Evolutionary conservation across 2,797 vertebrate genomes (phyloP), one percentile per base, ranked within the genome.

Genomic region (Gastrophryne carolinensis): DNA sequence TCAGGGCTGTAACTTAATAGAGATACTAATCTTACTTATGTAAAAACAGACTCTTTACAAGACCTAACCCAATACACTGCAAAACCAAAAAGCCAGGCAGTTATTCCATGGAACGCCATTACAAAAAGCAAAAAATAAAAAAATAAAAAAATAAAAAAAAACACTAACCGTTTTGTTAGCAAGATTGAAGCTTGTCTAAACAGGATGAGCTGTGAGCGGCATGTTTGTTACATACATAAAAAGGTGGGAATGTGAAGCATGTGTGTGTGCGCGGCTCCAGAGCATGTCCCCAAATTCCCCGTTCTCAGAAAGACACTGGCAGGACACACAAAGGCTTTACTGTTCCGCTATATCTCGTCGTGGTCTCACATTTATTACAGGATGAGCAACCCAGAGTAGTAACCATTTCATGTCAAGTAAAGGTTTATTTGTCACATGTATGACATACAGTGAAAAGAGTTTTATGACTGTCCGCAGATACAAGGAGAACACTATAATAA

Each of bases 181-280:
- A 50, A 65, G 13, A 7, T 32, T 57, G n/a, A 54, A 34, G 53
- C 17, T 34, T 44, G 26, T 47, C 17, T 70, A 70, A 70, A 70
- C 53, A 70, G 39, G n/a, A 69, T 34, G 32, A 62, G 30, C 37
- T 47, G 13, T 2, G 10, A 44, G 17, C n/a, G 17, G 44, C 68
- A 71, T 71, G 54, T 71, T 23, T 23, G 15, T 61, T 54, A 50
- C 19, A 61, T 13, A 47, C 44, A 37, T 71, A 32, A 27, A n/a
- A 61, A 61, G 41, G 12, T 19, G 19, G 27, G 54, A 60, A 50
- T 56, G 32, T 10, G 39, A 57, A 61, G 44, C 69, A 60, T 60
- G 56, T 61, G 68, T 61, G 4, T 19, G 23, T 21, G 54, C 54
- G 10, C 52, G 2, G 24, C 27, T 21, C n/a, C 39, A 39, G 12